Conservation (phyloP, 2,113 vertebrate genomes). For the Phyllostomus hastatus region DNA sequence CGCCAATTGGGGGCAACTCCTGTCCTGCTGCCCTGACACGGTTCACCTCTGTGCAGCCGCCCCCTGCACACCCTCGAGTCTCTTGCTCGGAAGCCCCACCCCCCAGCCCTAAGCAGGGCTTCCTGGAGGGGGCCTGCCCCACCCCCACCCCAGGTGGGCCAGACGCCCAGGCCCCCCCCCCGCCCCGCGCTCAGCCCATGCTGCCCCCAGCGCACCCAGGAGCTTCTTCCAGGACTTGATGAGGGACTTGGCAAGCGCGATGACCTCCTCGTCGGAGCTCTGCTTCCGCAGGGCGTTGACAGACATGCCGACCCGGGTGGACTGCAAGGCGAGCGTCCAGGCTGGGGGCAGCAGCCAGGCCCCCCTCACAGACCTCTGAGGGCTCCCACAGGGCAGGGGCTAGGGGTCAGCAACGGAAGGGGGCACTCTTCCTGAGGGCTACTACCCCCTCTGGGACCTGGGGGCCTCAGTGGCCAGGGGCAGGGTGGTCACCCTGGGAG, state of each 20-base stretch:
- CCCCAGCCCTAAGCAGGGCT: not conserved
- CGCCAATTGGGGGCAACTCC: not conserved
- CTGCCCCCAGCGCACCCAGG: constrained; percentile 81
- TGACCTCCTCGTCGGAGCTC: constrained; percentile 94
- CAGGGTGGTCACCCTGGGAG: not conserved
- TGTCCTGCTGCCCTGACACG: not conserved
- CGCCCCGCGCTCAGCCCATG: not conserved
- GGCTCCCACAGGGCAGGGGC: not conserved
- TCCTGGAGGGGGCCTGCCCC: not conserved
- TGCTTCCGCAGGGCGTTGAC: constrained; percentile 97
- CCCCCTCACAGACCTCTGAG: not conserved
- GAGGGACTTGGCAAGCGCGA: constrained; percentile 92
- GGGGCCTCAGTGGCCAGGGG: not conserved
- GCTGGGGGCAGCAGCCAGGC: not conserved
- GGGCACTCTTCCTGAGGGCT: not conserved
- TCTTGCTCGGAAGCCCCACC: not conserved
- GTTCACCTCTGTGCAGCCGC: not conserved
- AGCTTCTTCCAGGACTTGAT: constrained; percentile 99
- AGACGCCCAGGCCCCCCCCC: not conserved
- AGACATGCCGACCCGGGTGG: constrained; percentile 95
- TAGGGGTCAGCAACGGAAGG: not conserved
- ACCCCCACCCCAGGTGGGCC: not conserved
- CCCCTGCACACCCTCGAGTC: not conserved
- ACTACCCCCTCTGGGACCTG: not conserved
- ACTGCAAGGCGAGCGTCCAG: constrained; percentile 80